Evolutionary conservation across 2,113 vertebrate genomes (phyloP), one percentile per base, ranked within the genome.

Genomic region (Amblyopsis rosae): DNA sequence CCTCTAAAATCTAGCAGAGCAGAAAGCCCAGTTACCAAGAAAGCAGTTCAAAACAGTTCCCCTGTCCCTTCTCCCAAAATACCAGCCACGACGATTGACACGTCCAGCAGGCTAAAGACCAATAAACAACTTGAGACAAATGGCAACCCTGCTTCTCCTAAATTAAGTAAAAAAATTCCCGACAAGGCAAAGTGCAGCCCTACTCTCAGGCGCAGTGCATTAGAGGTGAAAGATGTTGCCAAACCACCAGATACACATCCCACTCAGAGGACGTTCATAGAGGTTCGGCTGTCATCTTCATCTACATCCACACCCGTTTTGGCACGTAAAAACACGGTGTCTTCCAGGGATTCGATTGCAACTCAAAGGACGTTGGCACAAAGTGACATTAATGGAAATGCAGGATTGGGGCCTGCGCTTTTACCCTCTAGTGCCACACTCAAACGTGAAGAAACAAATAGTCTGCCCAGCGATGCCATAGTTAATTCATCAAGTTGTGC

Each of bases 211-310:
- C 45, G 45, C 35, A 15, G 45, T 15, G 26, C 48, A 8, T 67
- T 69, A 66, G 59, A 70, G 26, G 60, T 57, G 12, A 62, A 50
- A 16, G 60, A 47, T 66, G 72, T 69, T 26, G 47, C 12, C 66
- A 7, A 26, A 41, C 67, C 48, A 70, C 66, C 65, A 41, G 65
- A 61, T 41, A 19, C 67, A 46, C 79, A 73, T 1, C 88, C 93
- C 65, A 93, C 85, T 35, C 94, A 92, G 41, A 90, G 92, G 4
- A 92, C 92, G 13, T 93, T 94, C 62, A 93, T 94, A 45, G 81
- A 94, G 59, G 93, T 95, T 13, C 93, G 82, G 12, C 85, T 94
- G 55, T 93, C 93, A 0, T 84, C 94, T 0, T 86, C 82, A 17
- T 13, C 83, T 5, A 77, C 82, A 1, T 67, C 88, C 3, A 87